phyloP scores from a whole-genome alignment of 2,113 vertebrate genomes.

The Sclerurus mexicanus region DNA sequence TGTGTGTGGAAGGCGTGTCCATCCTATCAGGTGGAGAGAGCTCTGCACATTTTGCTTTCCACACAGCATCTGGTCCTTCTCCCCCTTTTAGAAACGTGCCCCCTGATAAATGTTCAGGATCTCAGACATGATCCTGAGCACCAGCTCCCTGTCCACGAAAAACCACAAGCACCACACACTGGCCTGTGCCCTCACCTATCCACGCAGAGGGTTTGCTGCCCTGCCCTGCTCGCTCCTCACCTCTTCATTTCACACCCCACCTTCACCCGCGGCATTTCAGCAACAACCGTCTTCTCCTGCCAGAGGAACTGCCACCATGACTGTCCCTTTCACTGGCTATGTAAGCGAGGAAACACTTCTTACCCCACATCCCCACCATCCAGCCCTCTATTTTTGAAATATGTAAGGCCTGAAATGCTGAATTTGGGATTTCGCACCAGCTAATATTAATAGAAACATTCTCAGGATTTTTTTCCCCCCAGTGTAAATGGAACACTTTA shows the following conservation, averaged over 20 bases:
- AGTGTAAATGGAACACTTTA: constrained; percentile 51
- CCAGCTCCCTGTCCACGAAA: not conserved
- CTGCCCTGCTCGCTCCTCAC: not conserved
- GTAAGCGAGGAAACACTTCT: not conserved
- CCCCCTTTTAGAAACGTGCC: not conserved
- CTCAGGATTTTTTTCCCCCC: constrained; percentile 19
- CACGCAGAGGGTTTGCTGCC: not conserved
- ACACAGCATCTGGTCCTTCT: not conserved
- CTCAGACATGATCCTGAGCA: not conserved
- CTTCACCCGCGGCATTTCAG: not conserved
- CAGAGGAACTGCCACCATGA: not conserved
- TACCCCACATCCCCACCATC: not conserved
- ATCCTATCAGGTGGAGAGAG: not conserved
- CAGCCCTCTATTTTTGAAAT: constrained; percentile 14
- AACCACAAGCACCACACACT: not conserved
- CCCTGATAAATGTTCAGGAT: not conserved
- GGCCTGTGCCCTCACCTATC: not conserved
- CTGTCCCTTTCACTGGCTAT: not conserved
- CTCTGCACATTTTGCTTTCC: not conserved
- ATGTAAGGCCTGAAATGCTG: not conserved
- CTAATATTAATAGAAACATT: constrained; percentile 66
- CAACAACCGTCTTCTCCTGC: not conserved
- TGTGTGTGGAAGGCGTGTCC: not conserved
- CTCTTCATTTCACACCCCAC: not conserved
- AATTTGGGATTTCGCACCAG: constrained; percentile 36